Conservation (phyloP, 2,113 vertebrate genomes). For the Atrichornis clamosus region DNA sequence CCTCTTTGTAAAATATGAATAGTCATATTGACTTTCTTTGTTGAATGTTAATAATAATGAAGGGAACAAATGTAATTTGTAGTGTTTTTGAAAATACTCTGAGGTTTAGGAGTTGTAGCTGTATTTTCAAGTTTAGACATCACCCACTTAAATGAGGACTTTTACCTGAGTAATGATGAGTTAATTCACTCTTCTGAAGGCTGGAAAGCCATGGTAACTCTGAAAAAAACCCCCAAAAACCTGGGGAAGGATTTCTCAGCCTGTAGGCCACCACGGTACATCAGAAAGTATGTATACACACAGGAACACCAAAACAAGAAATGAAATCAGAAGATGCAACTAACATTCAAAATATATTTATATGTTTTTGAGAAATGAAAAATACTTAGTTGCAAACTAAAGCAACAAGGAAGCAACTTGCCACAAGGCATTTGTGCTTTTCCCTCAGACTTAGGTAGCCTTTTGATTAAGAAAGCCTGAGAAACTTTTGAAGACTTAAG, state of each 20-base stretch:
- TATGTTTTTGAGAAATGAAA: background rate
- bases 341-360: background rate
- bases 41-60: background rate
- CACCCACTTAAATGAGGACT: background rate
- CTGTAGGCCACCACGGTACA: background rate
- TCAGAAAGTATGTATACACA: background rate
- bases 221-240: background rate
- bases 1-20: background rate
- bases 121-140: background rate
- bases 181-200: background rate
- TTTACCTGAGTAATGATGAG: background rate
- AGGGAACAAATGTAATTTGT: background rate
- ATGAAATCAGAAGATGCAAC: background rate
- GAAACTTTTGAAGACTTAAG: background rate
- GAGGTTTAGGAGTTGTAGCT: background rate
- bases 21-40: background rate
- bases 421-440: background rate
- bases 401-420: background rate
- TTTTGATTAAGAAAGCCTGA: background rate
- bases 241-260: background rate
- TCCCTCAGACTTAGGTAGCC: background rate
- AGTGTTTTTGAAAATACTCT: background rate
- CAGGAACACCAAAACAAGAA: background rate
- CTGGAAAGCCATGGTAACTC: background rate
- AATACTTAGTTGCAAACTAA: background rate